Evolutionary conservation across 2,797 vertebrate genomes (phyloP).

Genomic region (Knipowitschia caucasica): DNA sequence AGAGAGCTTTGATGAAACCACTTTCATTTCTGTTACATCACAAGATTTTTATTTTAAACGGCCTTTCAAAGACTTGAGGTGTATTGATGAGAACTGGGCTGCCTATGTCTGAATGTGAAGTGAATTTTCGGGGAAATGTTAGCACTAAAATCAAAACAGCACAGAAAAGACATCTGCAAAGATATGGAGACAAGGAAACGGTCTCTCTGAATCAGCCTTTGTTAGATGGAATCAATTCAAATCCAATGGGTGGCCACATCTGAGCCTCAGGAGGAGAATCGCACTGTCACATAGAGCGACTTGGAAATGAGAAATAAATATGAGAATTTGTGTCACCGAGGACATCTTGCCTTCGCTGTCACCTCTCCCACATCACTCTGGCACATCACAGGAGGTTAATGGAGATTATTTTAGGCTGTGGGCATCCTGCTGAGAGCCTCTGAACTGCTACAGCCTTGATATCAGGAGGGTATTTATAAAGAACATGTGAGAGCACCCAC

Average conservation of each 20-base stretch:
- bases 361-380: slow-evolving; percentile 11
- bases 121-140: too few species aligned
- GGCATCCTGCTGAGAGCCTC: slow-evolving; percentile 22
- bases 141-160: slow-evolving; percentile 1
- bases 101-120: neutral
- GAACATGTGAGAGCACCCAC: neutral
- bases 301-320: slow-evolving; percentile 5
- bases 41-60: slow-evolving; percentile 8
- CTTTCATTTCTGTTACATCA: slow-evolving; percentile 6
- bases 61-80: neutral
- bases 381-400: slow-evolving; percentile 31
- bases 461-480: slow-evolving; percentile 32
- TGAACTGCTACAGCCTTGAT: slow-evolving; percentile 5
- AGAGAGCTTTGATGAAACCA: too few species aligned
- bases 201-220: neutral
- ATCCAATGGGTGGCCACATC: neutral
- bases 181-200: neutral
- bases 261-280: neutral
- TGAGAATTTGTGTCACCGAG: slow-evolving; percentile 14
- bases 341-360: slow-evolving; percentile 16
- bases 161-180: neutral
- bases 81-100: too few species aligned
- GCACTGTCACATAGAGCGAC: neutral
- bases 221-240: neutral
- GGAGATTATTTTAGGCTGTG: slow-evolving; percentile 30